These are phyloP conservation scores for Cyprinella venusta DNA, from an alignment of 2,797 vertebrate genomes.

Conservation along the genomic window DNA sequence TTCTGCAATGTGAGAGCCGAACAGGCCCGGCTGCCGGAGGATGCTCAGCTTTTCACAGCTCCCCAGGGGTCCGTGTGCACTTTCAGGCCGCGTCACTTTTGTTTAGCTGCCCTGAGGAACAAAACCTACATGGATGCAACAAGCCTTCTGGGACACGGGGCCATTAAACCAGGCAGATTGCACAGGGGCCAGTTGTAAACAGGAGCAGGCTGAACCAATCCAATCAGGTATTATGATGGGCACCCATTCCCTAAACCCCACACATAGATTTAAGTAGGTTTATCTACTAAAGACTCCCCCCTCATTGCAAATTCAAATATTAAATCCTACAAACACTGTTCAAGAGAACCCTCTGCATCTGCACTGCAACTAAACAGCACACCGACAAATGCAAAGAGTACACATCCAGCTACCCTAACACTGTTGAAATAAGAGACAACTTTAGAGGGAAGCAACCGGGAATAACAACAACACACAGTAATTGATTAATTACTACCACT, in stretches of 20 bases:
- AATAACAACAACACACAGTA: not conserved
- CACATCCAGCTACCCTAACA: not conserved
- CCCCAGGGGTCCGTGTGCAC: constrained; percentile 70
- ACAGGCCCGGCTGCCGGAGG: constrained; percentile 69
- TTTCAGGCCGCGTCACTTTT: constrained; percentile 72
- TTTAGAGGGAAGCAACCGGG: not conserved
- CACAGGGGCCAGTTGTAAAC: constrained; percentile 76
- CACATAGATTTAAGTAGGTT: constrained; percentile 50
- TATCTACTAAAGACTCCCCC: constrained; percentile 39
- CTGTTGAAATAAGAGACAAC: constrained; percentile 5
- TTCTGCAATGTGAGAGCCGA: constrained; percentile 74
- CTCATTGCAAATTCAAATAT: constrained; percentile 27
- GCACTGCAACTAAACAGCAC: not conserved
- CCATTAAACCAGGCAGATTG: constrained; percentile 78
- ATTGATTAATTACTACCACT: constrained; percentile 8
- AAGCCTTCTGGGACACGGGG: constrained; percentile 75
- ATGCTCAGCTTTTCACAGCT: constrained; percentile 74
- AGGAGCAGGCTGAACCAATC: constrained; percentile 77
- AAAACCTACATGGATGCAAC: constrained; percentile 76
- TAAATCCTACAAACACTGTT: constrained; percentile 13
- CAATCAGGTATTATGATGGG: constrained; percentile 72
- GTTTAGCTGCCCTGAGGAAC: constrained; percentile 75
- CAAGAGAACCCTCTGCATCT: constrained; percentile 2
- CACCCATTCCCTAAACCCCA: constrained; percentile 58
- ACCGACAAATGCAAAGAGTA: not conserved